Evolutionary conservation across 2,113 vertebrate genomes (phyloP).

Genomic region (Prionailurus bengalensis): DNA sequence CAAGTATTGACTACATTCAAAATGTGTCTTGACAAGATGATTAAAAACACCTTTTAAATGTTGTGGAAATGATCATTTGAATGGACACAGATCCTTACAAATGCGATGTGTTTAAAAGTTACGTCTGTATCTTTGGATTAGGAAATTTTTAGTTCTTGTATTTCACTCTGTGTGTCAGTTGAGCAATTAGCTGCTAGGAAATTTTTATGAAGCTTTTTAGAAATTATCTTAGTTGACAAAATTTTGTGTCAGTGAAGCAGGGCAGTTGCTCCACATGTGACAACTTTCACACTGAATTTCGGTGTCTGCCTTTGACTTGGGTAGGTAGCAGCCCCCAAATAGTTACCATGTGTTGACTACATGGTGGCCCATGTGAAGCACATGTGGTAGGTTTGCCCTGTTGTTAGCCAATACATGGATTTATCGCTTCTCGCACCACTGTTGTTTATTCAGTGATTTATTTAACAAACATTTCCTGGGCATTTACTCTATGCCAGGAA

Average conservation of each 20-base stretch:
- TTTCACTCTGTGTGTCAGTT: not conserved
- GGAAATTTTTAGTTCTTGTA: not conserved
- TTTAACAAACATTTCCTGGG: not conserved
- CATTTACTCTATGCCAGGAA: not conserved
- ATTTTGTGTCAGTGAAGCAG: not conserved
- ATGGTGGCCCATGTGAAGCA: not conserved
- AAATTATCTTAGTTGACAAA: constrained; percentile 38
- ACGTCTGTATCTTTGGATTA: not conserved
- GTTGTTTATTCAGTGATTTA: not conserved
- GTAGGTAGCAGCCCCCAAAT: not conserved
- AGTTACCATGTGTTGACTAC: not conserved
- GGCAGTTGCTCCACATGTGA: not conserved
- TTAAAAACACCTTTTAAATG: not conserved
- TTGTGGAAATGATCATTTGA: constrained; percentile 33
- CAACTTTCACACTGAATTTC: not conserved
- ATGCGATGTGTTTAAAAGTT: not conserved
- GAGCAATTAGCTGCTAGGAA: not conserved
- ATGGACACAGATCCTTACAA: not conserved
- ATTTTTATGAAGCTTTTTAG: constrained; percentile 24
- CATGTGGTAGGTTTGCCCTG: not conserved
- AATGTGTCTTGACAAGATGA: not conserved
- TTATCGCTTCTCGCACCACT: not conserved
- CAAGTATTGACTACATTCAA: constrained; percentile 4
- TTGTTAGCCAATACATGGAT: not conserved
- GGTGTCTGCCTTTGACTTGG: constrained; percentile 28